phyloP scores from a whole-genome alignment of 2,797 vertebrate genomes.

The Loris lydekkerianus region DNA sequence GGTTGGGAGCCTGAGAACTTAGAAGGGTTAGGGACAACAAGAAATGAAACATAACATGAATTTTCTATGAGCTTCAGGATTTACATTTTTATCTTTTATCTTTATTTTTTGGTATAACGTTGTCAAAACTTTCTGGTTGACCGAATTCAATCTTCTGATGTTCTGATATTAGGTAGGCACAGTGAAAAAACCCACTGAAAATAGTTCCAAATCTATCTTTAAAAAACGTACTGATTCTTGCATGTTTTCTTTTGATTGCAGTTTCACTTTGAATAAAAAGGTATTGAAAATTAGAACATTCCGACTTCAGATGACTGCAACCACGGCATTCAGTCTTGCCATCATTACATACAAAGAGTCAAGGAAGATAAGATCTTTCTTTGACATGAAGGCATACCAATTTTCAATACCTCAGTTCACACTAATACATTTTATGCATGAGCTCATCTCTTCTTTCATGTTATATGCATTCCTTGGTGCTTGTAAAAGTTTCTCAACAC shows the following conservation, averaged over 20 bases:
- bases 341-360: constrained; percentile 56
- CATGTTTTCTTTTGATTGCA: constrained; percentile 60
- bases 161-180: constrained; percentile 20
- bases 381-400: constrained; percentile 65
- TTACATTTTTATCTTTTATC: constrained; percentile 24
- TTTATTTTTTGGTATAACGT: constrained; percentile 55
- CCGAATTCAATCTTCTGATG: constrained; percentile 62
- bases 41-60: not conserved
- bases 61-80: constrained; percentile 8
- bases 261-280: constrained; percentile 61
- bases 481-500: constrained; percentile 73
- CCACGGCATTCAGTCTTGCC: constrained; percentile 21
- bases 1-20: not conserved
- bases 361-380: constrained; percentile 71
- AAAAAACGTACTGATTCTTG: constrained; percentile 14
- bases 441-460: constrained; percentile 80
- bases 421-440: constrained; percentile 76
- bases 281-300: constrained; percentile 64
- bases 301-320: constrained; percentile 47
- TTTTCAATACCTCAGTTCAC: constrained; percentile 77
- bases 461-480: constrained; percentile 65
- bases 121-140: constrained; percentile 56
- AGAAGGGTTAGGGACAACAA: not conserved
- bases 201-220: constrained; percentile 1
- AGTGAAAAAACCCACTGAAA: constrained; percentile 37